Base-by-base conservation (phyloP, 1,140 invertebrate genomes). In the Cydia pomonella region DNA sequence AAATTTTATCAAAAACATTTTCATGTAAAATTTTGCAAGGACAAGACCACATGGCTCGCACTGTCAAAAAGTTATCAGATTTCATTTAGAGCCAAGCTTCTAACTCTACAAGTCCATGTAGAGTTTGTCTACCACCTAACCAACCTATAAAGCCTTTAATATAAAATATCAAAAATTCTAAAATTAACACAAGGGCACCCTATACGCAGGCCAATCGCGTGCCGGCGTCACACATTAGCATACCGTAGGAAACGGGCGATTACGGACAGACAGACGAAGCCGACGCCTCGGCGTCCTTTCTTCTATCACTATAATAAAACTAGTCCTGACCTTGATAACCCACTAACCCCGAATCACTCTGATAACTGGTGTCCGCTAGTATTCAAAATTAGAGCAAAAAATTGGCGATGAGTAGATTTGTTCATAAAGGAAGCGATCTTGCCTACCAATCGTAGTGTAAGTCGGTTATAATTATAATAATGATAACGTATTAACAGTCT, bases 221-320 rank as follows among this genome's bases (percentile, higher is more conserved):
- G 84, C 78, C 79, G 62, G 18, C 59, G 27, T 18, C 62, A 59
- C 47, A 72, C 78, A 87, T 87, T 87, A 86, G 81, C 87, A 88
- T 88, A 83, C 78, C 81, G 79, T 80, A 86, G 87, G 85, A 86
- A 88, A 83, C 82, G 80, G 80, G 81, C 78, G 84, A 88, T 88
- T 86, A 84, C 77, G 76, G 74, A 79, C 78, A 84, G 83, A 82
- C 83, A 82, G 79, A 82, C 82, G 83, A 79, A 80, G 53, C 53
- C 78, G 80, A 50, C 75, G 74, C 78, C 76, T 75, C 75, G 47
- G 29, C 73, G 72, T 64, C 73, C 69, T 69, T 69, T 69, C 64
- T 69, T 69, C 64, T 69, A 69, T 69, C 64, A 69, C 64, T 69
- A 10, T 69, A 41, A 69, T 69, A 69, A 69, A 69, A 38, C 74